Percentiles rank a stretch among this genome's conserved stretches.
These are phyloP conservation scores for Marcusenius ussheri DNA, from an alignment of 2,113 vertebrate species.

Conservation along the genomic window DNA sequence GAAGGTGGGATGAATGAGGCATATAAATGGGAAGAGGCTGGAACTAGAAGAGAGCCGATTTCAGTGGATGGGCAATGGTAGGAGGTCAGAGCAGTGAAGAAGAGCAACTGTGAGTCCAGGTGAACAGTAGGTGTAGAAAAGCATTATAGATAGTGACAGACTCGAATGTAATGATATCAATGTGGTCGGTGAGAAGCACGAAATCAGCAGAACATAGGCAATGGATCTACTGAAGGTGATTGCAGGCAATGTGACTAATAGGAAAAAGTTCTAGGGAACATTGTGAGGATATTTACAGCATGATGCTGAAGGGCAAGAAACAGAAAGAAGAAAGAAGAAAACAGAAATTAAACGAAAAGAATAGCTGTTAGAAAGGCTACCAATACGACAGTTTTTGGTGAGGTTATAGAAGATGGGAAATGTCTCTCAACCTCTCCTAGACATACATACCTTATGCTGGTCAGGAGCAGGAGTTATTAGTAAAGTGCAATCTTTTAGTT, in stretches of 20 bases:
- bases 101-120: not conserved
- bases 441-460: not conserved
- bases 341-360: not conserved
- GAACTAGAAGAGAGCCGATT: not conserved
- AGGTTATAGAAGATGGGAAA: not conserved
- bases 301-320: not conserved
- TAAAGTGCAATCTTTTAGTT: not conserved
- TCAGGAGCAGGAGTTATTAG: not conserved
- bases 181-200: not conserved
- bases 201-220: not conserved
- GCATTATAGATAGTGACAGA: not conserved
- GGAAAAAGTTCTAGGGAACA: not conserved
- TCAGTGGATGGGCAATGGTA: not conserved
- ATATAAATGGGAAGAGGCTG: not conserved
- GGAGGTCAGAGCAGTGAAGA: not conserved
- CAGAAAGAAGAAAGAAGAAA: not conserved
- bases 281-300: not conserved
- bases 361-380: not conserved
- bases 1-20: not conserved
- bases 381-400: not conserved
- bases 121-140: not conserved
- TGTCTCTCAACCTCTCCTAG: not conserved
- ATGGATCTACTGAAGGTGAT: not conserved
- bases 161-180: not conserved
- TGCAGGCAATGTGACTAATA: not conserved